These are phyloP conservation scores for Pseudomugil gertrudae DNA, from an alignment of 2,797 vertebrate species.

Conservation along the genomic window DNA sequence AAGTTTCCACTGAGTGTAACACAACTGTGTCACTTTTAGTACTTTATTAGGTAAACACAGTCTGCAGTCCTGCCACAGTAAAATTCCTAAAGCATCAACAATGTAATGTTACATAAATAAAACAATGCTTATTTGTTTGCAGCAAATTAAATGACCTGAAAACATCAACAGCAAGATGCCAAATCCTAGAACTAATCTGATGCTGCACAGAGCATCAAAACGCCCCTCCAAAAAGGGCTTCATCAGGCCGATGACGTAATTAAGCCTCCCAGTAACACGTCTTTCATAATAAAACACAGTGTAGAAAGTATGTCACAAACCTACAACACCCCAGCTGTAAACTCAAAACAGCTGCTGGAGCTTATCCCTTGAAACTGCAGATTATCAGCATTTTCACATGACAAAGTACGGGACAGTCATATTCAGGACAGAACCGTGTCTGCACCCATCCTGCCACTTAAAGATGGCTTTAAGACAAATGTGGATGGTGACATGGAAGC, in stretches of 20 bases:
- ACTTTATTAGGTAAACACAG: conserved; percentile 17
- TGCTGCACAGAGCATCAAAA: conserved; percentile 2
- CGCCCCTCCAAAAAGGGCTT: conserved; percentile 48
- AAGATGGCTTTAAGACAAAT: conserved; percentile 22
- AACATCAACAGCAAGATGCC: conserved; percentile 21
- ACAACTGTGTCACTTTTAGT: conserved; percentile 38
- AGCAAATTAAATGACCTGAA: conserved; percentile 18
- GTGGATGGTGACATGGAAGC: not conserved
- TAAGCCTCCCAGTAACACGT: conserved; percentile 31
- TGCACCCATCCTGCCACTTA: not conserved
- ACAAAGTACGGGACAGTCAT: conserved; percentile 18
- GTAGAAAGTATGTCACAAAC: conserved; percentile 35
- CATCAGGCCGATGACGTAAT: conserved; percentile 49
- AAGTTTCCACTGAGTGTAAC: conserved; percentile 44
- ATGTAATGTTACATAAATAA: conserved; percentile 3
- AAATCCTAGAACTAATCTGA: conserved; percentile 48
- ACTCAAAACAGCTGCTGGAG: conserved; percentile 33
- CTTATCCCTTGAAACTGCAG: conserved; percentile 48
- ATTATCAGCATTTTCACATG: conserved; percentile 43
- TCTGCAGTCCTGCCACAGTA: not conserved
- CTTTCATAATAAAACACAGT: conserved; percentile 43
- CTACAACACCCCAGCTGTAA: conserved; percentile 19
- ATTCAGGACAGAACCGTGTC: conserved; percentile 22
- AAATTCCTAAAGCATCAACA: conserved; percentile 7
- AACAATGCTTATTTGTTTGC: conserved; percentile 8